Percentiles rank a stretch among this genome's conserved stretches.
These are phyloP conservation scores for Campylomormyrus numenius DNA, from an alignment of 2,113 vertebrate genomes.

Conservation along the genomic window DNA sequence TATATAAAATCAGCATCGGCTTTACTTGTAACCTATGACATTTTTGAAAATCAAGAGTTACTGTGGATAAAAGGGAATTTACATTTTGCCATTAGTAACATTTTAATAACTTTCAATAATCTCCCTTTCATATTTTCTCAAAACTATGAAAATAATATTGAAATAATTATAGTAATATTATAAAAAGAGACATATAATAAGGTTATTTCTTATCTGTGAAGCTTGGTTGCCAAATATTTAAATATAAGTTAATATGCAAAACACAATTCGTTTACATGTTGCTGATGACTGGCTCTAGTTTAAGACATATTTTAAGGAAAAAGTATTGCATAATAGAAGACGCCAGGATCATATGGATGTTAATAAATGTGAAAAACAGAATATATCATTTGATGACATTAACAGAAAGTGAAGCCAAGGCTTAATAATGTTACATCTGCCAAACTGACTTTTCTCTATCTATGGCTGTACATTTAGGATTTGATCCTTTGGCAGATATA, in stretches of 20 bases:
- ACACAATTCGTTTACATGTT: neutral
- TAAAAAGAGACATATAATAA: neutral
- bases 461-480: neutral
- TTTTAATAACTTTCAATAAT: neutral
- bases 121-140: neutral
- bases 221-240: neutral
- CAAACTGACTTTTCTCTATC: neutral
- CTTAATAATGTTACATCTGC: neutral
- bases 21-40: neutral
- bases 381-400: neutral
- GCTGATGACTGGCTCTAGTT: neutral
- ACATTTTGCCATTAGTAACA: neutral
- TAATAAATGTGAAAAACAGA: neutral
- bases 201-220: neutral
- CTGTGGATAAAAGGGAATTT: neutral
- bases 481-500: conserved; percentile 15
- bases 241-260: neutral
- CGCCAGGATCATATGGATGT: neutral
- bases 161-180: neutral
- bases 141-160: neutral
- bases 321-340: neutral
- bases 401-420: neutral
- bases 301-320: neutral
- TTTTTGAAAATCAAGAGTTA: neutral
- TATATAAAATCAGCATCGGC: neutral